Base-by-base conservation (phyloP, 2,888 invertebrate genomes). In the Dione juno region DNA sequence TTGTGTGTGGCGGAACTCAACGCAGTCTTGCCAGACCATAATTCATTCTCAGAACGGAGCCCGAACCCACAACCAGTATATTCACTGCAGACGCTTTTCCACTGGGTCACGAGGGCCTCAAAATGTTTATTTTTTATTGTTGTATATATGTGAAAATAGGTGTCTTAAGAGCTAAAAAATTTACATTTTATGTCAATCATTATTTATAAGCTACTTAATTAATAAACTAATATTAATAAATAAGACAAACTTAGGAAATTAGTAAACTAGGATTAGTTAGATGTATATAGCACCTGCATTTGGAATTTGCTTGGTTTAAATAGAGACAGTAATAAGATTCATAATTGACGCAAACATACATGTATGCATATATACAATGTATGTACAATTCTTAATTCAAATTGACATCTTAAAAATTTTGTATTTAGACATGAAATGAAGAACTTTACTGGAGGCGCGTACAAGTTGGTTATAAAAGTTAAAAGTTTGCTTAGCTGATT, bases 311-410 rank as follows among this genome's bases (percentile, higher is more conserved):
- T 54, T 37, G 35, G 37, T 54, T 37, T 54, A 54, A 54, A 35
- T 9, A 35, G 35, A 37, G 16, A n/a, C 53, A 9, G 3, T 10
- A 16, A 10, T 16, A 37, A 37, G 11, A 16, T 57, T 37, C 37
- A 21, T 21, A 40, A 57, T 57, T 57, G 57, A 57, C 54, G 54
- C 9, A 21, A 14, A 53, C 53, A 53, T 50, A 21, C 11, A 11
- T 21, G 19, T 19, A 50, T 50, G n/a, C n/a, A n/a, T n/a, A n/a
- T n/a, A n/a, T 21, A 19, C 19, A 21, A 50, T 50, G 19, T 50
- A 50, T 11, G 6, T 50, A 11, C 11, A 8, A 7, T 8, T 28
- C 14, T 13, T 14, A 53, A 14, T 53, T 28, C 53, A 53, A 53
- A 21, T 13, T 19, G 1, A 50, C 10, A 10, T 9, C 0, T 48